Conservation (phyloP, 53 echinoderm and acorn worm genomes). For the Pentamera pediparva region DNA sequence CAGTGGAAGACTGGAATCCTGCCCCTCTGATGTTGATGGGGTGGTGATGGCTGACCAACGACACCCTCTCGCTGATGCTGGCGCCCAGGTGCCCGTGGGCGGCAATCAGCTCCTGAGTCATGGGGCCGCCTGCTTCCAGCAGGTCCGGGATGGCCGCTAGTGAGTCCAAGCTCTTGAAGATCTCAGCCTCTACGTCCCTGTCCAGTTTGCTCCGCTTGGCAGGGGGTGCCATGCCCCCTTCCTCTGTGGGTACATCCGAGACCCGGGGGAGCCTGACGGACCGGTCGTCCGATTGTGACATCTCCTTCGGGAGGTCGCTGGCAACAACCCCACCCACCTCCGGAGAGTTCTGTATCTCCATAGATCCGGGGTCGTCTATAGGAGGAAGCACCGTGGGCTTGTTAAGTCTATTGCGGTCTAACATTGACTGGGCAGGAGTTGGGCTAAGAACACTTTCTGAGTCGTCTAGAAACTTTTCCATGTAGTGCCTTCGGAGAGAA, state of each 20-base stretch:
- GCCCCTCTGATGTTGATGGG: background rate
- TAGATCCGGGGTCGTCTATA: slow-evolving; percentile 59
- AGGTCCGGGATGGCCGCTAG: slow-evolving; percentile 21
- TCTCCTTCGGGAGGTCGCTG: slow-evolving; percentile 76
- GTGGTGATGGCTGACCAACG: background rate
- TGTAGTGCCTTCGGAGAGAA: slow-evolving; percentile 65
- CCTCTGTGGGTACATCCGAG: slow-evolving; percentile 22
- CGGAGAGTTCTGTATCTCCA: slow-evolving; percentile 72
- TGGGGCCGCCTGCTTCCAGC: background rate
- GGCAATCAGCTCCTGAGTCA: slow-evolving; percentile 18
- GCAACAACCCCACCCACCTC: slow-evolving; percentile 68
- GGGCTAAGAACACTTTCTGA: slow-evolving; percentile 79
- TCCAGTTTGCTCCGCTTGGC: slow-evolving; percentile 51
- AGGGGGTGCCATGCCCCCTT: slow-evolving; percentile 38
- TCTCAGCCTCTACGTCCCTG: slow-evolving; percentile 29
- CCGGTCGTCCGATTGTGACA: slow-evolving; percentile 37
- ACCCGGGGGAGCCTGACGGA: slow-evolving; percentile 31
- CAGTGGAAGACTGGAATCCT: slow-evolving; percentile 19
- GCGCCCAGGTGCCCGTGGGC: background rate
- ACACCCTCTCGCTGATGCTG: background rate
- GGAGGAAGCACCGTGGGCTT: slow-evolving; percentile 59
- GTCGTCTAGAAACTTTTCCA: slow-evolving; percentile 94
- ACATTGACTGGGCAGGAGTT: slow-evolving; percentile 68
- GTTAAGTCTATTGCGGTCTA: slow-evolving; percentile 66
- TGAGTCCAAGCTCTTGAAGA: slow-evolving; percentile 47